Evolutionary conservation across 37 sponge, comb jelly and placozoan species (phyloP), one percentile per base, ranked within the genome.

Genomic region (Oopsacas minuta): DNA sequence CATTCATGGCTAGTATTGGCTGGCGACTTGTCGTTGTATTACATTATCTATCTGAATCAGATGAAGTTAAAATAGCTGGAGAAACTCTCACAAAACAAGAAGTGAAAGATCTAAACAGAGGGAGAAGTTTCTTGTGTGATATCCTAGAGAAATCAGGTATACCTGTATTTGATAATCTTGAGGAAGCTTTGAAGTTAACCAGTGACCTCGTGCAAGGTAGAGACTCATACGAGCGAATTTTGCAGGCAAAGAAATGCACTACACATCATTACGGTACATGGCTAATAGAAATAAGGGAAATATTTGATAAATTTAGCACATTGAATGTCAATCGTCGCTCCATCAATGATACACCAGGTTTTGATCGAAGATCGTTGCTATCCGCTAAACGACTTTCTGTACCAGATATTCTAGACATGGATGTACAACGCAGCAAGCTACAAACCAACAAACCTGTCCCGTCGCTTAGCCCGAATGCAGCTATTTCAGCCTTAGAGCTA

Each of bases 81-180:
- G 90, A 92, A 0, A 23, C 0, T 36, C 82, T 92, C 36, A 81
- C 82, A 23, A 36, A 30, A 36, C 89, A 87, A 38, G 94, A 94
- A 52, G 84, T 87, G 82, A 82, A 86, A 30, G 94, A 94, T 86
- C 46, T 94, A 51, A 91, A 91, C 82, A 39, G 92, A 83, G 94
- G 92, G 39, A 75, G 94, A 17, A 51, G 53, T 12, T 92, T 94
- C 82, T 37, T 94, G 10, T 81, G 89, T 28, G 83, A 82, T 46
- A 30, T 90, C n/a, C 0, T 84, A 20, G 92, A 88, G 28, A 38
- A 36, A 23, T 39, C 52, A 25, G 85, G 86, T n/a, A 15, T 86
- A 3, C 86, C 86, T 32, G 85, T 86, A 8, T 86, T 86, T 86
- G 37, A 37, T 39, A 85, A 86, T 35, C 36, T 86, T 1, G 52